Evolutionary conservation across 2,113 vertebrate species (phyloP).

Genomic region (Menidia beryllina): DNA sequence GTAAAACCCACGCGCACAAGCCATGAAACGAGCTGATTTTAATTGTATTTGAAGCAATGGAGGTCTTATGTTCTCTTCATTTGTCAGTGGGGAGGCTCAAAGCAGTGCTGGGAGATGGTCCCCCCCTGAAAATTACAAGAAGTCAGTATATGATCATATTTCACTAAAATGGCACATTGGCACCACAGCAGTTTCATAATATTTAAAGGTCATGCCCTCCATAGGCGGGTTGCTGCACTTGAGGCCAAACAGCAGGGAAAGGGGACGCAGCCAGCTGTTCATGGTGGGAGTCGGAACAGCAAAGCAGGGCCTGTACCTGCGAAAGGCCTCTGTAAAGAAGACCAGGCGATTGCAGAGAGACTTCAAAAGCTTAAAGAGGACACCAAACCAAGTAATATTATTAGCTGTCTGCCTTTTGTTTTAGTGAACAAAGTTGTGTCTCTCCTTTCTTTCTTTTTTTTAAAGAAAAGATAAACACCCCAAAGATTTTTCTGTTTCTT

Average conservation of each 20-base stretch:
- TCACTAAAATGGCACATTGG: not conserved
- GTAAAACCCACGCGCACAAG: slow-evolving; percentile 73
- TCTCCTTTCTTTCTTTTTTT: not conserved
- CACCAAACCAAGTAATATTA: slow-evolving; percentile 86
- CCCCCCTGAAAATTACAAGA: slow-evolving; percentile 77
- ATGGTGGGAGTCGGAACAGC: slow-evolving; percentile 51
- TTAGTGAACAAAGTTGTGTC: not conserved
- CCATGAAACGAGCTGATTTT: not conserved
- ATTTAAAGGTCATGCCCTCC: slow-evolving; percentile 39
- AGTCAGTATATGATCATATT: slow-evolving; percentile 45
- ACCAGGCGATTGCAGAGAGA: slow-evolving; percentile 89
- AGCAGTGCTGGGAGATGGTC: slow-evolving; percentile 65
- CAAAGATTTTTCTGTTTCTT: slow-evolving; percentile 18
- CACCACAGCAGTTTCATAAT: not conserved
- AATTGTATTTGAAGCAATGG: not conserved
- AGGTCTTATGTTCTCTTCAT: slow-evolving; percentile 5
- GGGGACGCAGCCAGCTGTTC: slow-evolving; percentile 54
- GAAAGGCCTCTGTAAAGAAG: slow-evolving; percentile 85
- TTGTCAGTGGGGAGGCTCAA: slow-evolving; percentile 80
- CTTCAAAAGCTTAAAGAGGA: slow-evolving; percentile 91
- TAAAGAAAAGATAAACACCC: slow-evolving; percentile 1
- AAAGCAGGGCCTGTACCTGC: slow-evolving; percentile 44
- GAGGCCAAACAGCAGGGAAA: slow-evolving; percentile 87
- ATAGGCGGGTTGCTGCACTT: slow-evolving; percentile 90
- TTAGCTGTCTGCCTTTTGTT: not conserved